A percentile compares a stretch with the other conserved stretches of the same genome.
Conservation (phyloP, 2,888 invertebrate species). For the Steinernema scapterisci region DNA sequence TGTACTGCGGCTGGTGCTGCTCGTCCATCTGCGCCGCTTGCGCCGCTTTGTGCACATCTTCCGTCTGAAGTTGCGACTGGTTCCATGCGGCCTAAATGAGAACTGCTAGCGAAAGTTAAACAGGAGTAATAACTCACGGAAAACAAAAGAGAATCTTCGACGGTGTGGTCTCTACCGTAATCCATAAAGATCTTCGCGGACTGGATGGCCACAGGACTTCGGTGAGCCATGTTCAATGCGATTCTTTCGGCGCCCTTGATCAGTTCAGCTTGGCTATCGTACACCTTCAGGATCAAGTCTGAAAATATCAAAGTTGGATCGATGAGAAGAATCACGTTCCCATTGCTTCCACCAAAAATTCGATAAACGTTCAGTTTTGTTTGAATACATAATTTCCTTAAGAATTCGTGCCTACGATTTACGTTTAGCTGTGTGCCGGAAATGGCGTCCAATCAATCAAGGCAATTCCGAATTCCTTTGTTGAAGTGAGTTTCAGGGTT, state of each 20-base stretch:
- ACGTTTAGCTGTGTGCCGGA: no score
- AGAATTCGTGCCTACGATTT: no score
- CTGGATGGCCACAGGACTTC: conserved; percentile 92
- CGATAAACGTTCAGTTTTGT: no score
- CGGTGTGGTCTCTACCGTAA: conserved; percentile 85
- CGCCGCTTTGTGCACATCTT: conserved; percentile 80
- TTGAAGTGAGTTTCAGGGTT: no score
- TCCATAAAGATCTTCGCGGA: conserved; percentile 81
- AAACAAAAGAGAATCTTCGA: conserved; percentile 84
- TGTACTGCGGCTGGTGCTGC: background rate
- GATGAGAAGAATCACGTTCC: background rate
- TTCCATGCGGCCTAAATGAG: conserved; percentile 78
- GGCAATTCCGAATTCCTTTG: no score
- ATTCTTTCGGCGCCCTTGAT: conserved; percentile 79
- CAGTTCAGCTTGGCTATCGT: conserved; percentile 77
- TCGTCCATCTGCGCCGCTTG: conserved; percentile 72
- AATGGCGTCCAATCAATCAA: no score
- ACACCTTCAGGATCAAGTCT: conserved; percentile 75
- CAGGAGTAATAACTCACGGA: conserved; percentile 73
- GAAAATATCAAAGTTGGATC: background rate
- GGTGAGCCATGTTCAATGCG: conserved; percentile 87
- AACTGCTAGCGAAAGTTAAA: background rate
- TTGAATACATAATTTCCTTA: no score
- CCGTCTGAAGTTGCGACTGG: conserved; percentile 84
- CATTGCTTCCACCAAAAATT: no score